A percentile compares a stretch with the other conserved stretches of the same genome.
phyloP scores from a whole-genome alignment of 2,113 vertebrate genomes.

The Vanacampus margaritifer region DNA sequence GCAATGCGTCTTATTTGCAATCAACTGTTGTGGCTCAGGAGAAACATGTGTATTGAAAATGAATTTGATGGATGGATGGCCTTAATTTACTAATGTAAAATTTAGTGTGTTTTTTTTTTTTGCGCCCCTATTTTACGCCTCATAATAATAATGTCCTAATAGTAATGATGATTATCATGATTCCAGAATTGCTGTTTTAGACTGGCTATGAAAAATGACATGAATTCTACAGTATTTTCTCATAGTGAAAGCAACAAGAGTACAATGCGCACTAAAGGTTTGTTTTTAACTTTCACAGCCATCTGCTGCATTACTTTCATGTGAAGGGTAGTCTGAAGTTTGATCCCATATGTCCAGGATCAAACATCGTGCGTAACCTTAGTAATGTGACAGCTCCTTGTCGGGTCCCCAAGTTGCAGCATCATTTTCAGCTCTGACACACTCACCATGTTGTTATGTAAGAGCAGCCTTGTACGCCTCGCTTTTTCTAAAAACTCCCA shows the following conservation, averaged over 20 bases:
- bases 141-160: not conserved
- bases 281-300: constrained; percentile 31
- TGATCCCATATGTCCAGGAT: constrained; percentile 24
- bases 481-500: constrained; percentile 30
- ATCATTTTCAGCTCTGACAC: constrained; percentile 37
- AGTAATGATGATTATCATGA: not conserved
- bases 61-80: not conserved
- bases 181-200: too few relatives aligned
- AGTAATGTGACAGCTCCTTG: constrained; percentile 23
- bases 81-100: not conserved
- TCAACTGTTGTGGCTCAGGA: not conserved
- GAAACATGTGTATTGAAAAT: not conserved
- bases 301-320: constrained; percentile 24
- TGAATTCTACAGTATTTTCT: too few relatives aligned
- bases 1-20: not conserved
- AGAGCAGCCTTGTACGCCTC: constrained; percentile 30
- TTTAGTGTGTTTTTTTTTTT: not conserved
- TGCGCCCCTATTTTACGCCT: not conserved
- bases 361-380: constrained; percentile 52
- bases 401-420: constrained; percentile 13
- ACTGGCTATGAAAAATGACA: too few relatives aligned
- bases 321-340: constrained; percentile 4
- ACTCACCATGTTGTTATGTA: constrained; percentile 44
- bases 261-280: not conserved
- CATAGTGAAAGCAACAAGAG: too few relatives aligned